Percentiles rank a stretch among this genome's conserved stretches.
Conservation (phyloP, 35 echinoderm and acorn worm species). For the Acanthaster planci region DNA sequence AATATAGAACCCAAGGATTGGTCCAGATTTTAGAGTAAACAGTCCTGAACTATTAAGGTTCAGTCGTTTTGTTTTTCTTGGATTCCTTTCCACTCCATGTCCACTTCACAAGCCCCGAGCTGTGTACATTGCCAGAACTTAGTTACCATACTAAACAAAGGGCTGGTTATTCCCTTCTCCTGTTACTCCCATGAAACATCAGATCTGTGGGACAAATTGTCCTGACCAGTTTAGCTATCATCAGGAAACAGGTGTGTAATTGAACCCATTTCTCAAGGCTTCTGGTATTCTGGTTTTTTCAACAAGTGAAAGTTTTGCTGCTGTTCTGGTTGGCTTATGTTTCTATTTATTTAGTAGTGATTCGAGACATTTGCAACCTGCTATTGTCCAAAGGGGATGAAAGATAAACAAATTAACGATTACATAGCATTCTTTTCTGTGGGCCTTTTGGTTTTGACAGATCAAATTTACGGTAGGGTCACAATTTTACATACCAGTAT, state of each 20-base stretch:
- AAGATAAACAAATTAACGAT: conserved; percentile 12
- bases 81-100: background rate
- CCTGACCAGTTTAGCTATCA: background rate
- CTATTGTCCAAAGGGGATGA: background rate
- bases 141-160: background rate
- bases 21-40: too few species aligned
- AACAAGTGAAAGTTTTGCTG: too few species aligned
- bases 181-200: conserved; percentile 13
- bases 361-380: background rate
- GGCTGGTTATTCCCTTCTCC: background rate
- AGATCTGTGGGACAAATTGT: conserved; percentile 14
- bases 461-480: too few species aligned
- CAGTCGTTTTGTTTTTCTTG: background rate
- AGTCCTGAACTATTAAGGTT: too few species aligned
- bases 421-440: background rate
- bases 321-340: background rate
- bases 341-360: conserved; percentile 22
- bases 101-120: background rate
- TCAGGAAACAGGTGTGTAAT: background rate
- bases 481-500: too few species aligned
- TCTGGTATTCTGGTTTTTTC: too few species aligned
- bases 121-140: background rate
- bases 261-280: too few species aligned
- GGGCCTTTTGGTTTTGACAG: too few species aligned
- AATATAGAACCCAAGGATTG: too few species aligned